Base-by-base conservation (phyloP, 2,113 vertebrate genomes). In the Brachypodius melanocephalos region DNA sequence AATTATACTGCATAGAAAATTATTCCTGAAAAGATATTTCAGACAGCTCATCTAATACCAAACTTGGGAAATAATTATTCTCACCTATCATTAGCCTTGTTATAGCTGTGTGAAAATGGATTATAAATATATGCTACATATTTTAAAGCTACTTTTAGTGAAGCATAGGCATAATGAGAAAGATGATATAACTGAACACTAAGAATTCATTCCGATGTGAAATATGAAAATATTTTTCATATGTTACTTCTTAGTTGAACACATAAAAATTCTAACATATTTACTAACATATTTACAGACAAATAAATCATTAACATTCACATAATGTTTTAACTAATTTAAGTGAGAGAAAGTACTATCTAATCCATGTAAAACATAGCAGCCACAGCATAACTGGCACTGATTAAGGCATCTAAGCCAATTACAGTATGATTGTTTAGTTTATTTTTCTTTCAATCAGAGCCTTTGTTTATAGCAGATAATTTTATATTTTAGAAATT, bases 381-480 rank as follows among this genome's bases (percentile, higher is more conserved):
- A 88, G 83, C n/a, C 34, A 66, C 4, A 1, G 40, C 51, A 59
- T 51, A 80, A 76, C 16, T 83, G 48, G 43, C 72, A 74, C n/a
- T 45, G 72, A 74, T 85, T 79, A 91, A 94, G 43, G 59, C 49
- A 71, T 89, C 78, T 77, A 74, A 91, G 51, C 43, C 36, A 77
- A 59, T 80, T 91, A 51, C n/a, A 34, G 24, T 38, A 36, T 20
- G 36, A 85, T 22, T 61, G 9, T 62, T 95, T 57, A 12, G 25
- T 87, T 94, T 77, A 85, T 91, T 85, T 94, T 93, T 84, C 72
- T 93, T 93, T 79, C 85, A 67, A 2, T 77, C 68, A 78, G 26
- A 85, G 34, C 48, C 42, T 89, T 69, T 91, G 82, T 91, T 95
- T 80, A 69, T 22, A 74, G 79, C 59, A 72, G 88, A 71, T 88